A percentile compares a stretch with the other conserved stretches of the same genome.
Conservation (phyloP, 2,888 invertebrate species). For the Hyposoter didymator region DNA sequence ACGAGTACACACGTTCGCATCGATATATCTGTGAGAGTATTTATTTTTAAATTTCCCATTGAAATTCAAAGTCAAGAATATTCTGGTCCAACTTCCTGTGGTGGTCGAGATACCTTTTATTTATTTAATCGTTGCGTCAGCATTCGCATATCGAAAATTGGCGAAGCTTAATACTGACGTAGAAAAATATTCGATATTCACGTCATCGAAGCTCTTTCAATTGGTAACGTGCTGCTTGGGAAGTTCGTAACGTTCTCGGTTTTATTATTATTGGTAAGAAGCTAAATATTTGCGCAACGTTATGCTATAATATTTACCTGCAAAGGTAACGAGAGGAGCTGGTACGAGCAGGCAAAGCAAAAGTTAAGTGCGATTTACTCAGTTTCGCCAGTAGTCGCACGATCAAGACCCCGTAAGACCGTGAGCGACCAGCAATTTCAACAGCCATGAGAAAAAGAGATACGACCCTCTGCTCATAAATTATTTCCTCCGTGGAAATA, state of each 20-base stretch:
- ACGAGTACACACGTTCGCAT: not conserved
- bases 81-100: constrained; percentile 26
- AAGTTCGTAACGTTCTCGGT: constrained; percentile 51
- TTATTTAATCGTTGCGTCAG: constrained; percentile 38
- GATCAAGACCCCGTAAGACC: not conserved
- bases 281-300: constrained; percentile 60
- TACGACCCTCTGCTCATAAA: constrained; percentile 74
- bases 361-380: not conserved
- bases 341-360: constrained; percentile 8
- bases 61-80: constrained; percentile 40
- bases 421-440: constrained; percentile 47
- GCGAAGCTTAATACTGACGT: not conserved
- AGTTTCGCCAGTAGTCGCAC: constrained; percentile 9
- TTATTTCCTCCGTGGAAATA: constrained; percentile 80
- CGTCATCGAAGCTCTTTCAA: constrained; percentile 21
- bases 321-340: not conserved
- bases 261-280: constrained; percentile 61
- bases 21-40: not conserved
- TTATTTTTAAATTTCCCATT: constrained; percentile 16
- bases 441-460: constrained; percentile 50
- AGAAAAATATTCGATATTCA: constrained; percentile 22
- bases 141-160: constrained; percentile 4
- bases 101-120: constrained; percentile 13
- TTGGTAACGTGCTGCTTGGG: constrained; percentile 10
- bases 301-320: constrained; percentile 21